Conservation (phyloP, 2,113 vertebrate species). For the Colossoma macropomum region DNA sequence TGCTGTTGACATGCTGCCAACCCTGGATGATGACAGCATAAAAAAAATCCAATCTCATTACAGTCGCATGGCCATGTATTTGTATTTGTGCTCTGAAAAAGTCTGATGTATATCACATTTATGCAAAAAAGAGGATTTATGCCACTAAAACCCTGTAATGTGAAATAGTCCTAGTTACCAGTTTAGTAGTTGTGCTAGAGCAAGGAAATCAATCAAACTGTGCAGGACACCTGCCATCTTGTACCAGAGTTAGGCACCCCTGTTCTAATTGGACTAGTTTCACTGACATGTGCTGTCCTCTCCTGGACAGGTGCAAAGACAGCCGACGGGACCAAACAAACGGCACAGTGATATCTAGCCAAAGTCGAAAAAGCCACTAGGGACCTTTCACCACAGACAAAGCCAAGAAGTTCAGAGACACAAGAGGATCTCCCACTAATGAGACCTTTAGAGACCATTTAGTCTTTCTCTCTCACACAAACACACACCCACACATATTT, state of each 20-base stretch:
- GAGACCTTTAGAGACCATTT: slow-evolving; percentile 19
- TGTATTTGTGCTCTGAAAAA: too few relatives aligned
- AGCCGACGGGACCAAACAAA: slow-evolving; percentile 28
- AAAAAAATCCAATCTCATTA: too few relatives aligned
- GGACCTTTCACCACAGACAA: neutral
- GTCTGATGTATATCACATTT: too few relatives aligned
- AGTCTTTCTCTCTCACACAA: neutral
- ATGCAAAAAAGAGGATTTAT: too few relatives aligned
- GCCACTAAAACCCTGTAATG: too few relatives aligned
- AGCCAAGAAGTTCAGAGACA: slow-evolving; percentile 8
- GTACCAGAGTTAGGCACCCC: neutral
- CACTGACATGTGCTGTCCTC: slow-evolving; percentile 23
- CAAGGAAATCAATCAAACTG: neutral
- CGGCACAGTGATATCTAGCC: slow-evolving; percentile 11
- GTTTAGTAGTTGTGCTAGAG: neutral
- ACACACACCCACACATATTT: neutral
- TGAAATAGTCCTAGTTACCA: too few relatives aligned
- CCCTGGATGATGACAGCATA: too few relatives aligned
- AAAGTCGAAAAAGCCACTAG: neutral
- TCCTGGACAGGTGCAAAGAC: slow-evolving; percentile 33
- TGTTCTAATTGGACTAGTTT: slow-evolving; percentile 9
- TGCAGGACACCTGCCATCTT: neutral
- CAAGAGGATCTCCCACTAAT: slow-evolving; percentile 17
- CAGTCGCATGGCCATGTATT: too few relatives aligned
- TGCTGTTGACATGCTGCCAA: too few relatives aligned